phyloP scores from a whole-genome alignment of 2,113 vertebrate species.

The Alethe castanea region DNA sequence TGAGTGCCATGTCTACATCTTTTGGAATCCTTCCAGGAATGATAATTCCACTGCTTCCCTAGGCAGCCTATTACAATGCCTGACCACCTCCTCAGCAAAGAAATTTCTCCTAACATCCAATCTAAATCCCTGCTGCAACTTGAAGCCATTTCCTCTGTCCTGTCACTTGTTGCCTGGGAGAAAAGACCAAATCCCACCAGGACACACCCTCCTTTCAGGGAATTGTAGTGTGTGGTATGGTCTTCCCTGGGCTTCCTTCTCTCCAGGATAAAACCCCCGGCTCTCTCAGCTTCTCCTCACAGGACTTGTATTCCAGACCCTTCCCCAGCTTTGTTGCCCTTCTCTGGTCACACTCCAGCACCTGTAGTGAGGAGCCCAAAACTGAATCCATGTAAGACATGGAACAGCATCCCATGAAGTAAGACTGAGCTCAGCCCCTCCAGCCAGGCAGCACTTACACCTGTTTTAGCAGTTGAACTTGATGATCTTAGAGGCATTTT shows the following conservation, averaged over 20 bases:
- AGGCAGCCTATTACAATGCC: not conserved
- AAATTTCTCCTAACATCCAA: not conserved
- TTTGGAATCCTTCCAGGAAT: not conserved
- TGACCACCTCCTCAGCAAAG: not conserved
- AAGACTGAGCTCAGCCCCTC: not conserved
- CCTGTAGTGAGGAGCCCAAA: not conserved
- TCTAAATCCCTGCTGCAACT: not conserved
- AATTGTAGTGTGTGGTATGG: not conserved
- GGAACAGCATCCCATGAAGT: not conserved
- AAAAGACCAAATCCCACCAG: not conserved
- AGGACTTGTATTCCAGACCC: no score
- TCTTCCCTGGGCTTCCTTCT: not conserved
- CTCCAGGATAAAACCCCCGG: not conserved
- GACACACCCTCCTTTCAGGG: not conserved
- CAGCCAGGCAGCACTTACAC: not conserved
- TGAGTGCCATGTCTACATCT: not conserved
- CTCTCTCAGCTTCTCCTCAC: not conserved
- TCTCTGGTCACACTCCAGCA: not conserved
- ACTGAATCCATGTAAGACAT: fast-evolving
- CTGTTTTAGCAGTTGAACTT: not conserved
- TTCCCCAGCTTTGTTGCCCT: not conserved
- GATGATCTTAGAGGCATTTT: not conserved
- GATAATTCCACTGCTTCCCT: not conserved
- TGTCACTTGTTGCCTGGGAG: not conserved
- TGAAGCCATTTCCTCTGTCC: not conserved